A percentile compares a stretch with the other conserved stretches of the same genome.
Conservation (phyloP, 2,113 vertebrate species). For the Rallus limicola region DNA sequence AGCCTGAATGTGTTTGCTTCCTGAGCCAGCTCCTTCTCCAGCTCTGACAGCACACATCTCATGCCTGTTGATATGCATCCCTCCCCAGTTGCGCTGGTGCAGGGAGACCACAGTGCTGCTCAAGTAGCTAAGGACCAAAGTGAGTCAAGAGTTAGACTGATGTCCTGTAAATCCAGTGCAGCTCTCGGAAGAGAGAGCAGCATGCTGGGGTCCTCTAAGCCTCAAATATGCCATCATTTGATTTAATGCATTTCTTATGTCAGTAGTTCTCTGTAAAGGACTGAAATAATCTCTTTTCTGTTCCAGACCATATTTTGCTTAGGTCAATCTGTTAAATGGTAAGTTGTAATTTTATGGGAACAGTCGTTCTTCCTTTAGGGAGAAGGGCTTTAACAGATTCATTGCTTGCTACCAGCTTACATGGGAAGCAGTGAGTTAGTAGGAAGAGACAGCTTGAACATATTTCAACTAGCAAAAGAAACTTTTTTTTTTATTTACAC, state of each 20-base stretch:
- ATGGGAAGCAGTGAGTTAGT: slow-evolving; percentile 5
- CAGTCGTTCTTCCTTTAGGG: neutral
- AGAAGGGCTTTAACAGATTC: neutral
- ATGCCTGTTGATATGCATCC: accelerated
- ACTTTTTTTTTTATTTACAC: neutral
- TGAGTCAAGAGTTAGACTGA: neutral
- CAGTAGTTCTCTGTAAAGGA: neutral
- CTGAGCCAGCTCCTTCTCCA: neutral
- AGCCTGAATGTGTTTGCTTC: neutral
- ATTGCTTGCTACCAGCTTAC: slow-evolving; percentile 22
- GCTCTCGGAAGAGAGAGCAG: neutral
- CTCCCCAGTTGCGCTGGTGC: neutral
- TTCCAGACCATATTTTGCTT: neutral
- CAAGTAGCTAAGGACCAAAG: neutral
- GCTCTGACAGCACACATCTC: neutral
- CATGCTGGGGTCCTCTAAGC: neutral
- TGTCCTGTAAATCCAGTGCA: neutral
- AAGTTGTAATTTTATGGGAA: slow-evolving; percentile 45
- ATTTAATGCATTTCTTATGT: neutral
- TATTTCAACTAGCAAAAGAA: slow-evolving; percentile 11
- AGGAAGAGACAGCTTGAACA: slow-evolving; percentile 6
- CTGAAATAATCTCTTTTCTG: neutral
- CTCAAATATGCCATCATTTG: neutral
- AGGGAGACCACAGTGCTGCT: neutral
- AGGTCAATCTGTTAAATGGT: neutral